Conservation (phyloP, 2,113 vertebrate genomes). For the Scatophagus argus region DNA sequence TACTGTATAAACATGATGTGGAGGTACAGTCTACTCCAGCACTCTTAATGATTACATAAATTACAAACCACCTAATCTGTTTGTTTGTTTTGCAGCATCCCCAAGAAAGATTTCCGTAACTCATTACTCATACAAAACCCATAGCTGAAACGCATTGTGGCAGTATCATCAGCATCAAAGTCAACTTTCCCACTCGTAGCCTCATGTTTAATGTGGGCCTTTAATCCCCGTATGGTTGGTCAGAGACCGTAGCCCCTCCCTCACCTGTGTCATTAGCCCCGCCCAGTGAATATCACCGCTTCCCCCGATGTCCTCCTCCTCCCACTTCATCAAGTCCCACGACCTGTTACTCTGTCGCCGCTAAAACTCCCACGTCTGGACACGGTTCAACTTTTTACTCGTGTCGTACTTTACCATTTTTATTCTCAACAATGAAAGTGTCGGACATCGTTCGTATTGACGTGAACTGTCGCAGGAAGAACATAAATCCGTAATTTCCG, state of each 20-base stretch:
- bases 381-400: fast-evolving
- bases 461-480: neutral
- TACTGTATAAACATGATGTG: neutral
- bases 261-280: conserved; percentile 19
- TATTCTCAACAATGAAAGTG: neutral
- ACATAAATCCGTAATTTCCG: neutral
- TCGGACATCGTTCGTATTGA: neutral
- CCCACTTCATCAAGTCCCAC: neutral
- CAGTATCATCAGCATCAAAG: too few species aligned
- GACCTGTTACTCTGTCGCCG: neutral
- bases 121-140: too few species aligned
- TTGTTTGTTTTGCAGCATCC: neutral
- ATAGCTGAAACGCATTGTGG: too few species aligned
- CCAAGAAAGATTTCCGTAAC: too few species aligned
- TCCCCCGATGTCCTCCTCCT: neutral
- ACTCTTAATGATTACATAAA: too few species aligned
- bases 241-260: neutral
- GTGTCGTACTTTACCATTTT: fast-evolving
- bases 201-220: neutral
- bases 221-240: neutral
- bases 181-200: neutral
- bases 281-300: neutral
- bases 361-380: neutral
- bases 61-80: neutral
- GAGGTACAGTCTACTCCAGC: neutral